Base-by-base conservation (phyloP, 2,113 vertebrate genomes). In the Tyto alba region DNA sequence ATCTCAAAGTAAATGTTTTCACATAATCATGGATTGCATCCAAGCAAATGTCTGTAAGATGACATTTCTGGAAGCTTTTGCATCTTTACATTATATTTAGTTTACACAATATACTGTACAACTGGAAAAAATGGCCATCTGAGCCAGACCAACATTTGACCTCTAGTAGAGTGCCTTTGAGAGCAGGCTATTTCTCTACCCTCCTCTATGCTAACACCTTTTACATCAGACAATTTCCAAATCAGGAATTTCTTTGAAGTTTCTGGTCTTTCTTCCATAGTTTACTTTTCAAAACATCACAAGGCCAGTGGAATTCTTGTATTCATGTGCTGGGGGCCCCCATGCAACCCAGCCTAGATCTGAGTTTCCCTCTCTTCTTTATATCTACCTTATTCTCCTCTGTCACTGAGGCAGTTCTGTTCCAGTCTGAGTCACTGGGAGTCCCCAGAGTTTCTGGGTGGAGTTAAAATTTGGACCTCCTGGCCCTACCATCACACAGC, bases 1-100 rank as follows among this genome's bases (percentile, higher is more conserved):
- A 97, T 97, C 93, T 96, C 93, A 96, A 97, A 97, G 92, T 97
- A 97, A 94, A 97, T 97, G 95, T 98, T 97, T 98, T 97, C 93
- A 96, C 95, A 93, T 95, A 98, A 96, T 93, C 89, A 94, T 97
- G 90, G 93, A 96, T 94, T 97, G 72, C 88, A 93, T 98, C 97
- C 97, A 96, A 96, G 94, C 94, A 93, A 91, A 94, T 93, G 93
- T 96, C 97, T 96, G 95, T 92, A 71, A 75, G 83, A 96, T 97
- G 95, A 97, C 92, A 95, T 96, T 95, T 96, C 85, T 97, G 94
- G 94, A 97, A 96, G 93, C 89, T 96, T 97, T 95, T 94, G 96
- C 95, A 85, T 96, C 92, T 97, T 97, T 96, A 97, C 88, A 95
- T 97, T 97, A 92, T 92, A 94, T 96, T 96, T 93, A 76, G 91